Conservation (phyloP, 2,888 invertebrate genomes). For the Tenthredo amoena region DNA sequence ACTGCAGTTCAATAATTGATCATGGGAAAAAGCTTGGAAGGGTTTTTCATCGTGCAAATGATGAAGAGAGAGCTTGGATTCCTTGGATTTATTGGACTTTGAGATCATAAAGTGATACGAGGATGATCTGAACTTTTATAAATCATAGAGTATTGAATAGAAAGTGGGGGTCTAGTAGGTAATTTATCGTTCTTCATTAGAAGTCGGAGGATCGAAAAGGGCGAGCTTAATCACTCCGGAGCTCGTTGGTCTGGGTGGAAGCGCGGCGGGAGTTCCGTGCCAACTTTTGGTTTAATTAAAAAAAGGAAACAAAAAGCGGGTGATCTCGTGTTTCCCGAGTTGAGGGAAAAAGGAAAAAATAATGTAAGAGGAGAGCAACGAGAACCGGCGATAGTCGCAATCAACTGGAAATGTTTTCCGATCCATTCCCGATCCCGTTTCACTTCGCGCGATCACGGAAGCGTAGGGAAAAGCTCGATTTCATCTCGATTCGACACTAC, state of each 20-base stretch:
- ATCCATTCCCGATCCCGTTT: conserved; percentile 58
- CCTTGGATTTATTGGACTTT: background rate
- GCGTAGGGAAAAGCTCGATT: conserved; percentile 18
- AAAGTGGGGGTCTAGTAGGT: background rate
- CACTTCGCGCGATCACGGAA: conserved; percentile 36
- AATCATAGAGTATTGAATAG: conserved; percentile 17
- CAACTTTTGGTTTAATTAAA: conserved; percentile 69
- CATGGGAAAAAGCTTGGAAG: background rate
- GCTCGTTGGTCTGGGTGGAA: background rate
- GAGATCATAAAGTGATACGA: background rate
- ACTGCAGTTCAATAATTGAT: conserved; percentile 30
- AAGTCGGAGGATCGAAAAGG: conserved; percentile 20
- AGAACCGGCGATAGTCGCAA: conserved; percentile 59
- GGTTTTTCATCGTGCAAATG: background rate
- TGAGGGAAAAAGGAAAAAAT: background rate
- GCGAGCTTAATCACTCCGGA: conserved; percentile 40
- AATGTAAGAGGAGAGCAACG: background rate
- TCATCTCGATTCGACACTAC: background rate
- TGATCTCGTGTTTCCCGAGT: background rate
- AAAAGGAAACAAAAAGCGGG: conserved; percentile 56
- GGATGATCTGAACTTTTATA: background rate
- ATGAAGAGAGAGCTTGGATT: background rate
- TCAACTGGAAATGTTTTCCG: conserved; percentile 62
- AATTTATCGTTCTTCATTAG: conserved; percentile 49
- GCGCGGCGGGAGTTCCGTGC: conserved; percentile 53